Conservation (phyloP, 2,888 invertebrate species). For the Caenorhabditis auriculariae region DNA sequence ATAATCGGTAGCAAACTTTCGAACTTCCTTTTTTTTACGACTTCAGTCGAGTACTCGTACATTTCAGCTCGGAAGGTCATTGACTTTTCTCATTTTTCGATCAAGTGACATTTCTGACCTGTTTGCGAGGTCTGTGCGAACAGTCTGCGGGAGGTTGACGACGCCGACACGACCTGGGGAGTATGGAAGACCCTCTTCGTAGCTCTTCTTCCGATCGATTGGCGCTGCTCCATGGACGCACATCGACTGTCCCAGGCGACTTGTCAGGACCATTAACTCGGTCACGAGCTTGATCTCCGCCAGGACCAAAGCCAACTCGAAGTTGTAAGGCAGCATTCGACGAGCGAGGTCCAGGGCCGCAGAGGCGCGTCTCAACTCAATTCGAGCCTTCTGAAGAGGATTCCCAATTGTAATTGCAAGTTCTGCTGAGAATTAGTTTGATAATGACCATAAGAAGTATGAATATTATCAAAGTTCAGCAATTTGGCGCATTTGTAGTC, state of each 20-base stretch:
- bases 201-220: constrained; percentile 23
- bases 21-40: too few species aligned
- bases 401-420: background rate
- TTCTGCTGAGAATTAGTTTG: background rate
- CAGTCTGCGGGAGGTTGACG: constrained; percentile 71
- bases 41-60: too few species aligned
- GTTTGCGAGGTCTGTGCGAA: constrained; percentile 73
- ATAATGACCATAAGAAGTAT: too few species aligned
- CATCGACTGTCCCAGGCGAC: constrained; percentile 69
- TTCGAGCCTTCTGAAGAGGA: constrained; percentile 51
- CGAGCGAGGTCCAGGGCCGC: constrained; percentile 42
- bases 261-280: constrained; percentile 71
- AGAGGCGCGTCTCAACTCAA: constrained; percentile 46
- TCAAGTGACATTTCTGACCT: constrained; percentile 67
- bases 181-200: constrained; percentile 30
- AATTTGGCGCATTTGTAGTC: too few species aligned
- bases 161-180: constrained; percentile 68
- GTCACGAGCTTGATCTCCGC: constrained; percentile 71
- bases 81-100: too few species aligned
- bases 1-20: too few species aligned
- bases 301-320: constrained; percentile 59
- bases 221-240: constrained; percentile 67
- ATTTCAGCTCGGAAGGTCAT: too few species aligned
- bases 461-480: too few species aligned
- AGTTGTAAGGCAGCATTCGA: constrained; percentile 51